Conservation (phyloP, 2,888 invertebrate species). For the Pammene aurita region DNA sequence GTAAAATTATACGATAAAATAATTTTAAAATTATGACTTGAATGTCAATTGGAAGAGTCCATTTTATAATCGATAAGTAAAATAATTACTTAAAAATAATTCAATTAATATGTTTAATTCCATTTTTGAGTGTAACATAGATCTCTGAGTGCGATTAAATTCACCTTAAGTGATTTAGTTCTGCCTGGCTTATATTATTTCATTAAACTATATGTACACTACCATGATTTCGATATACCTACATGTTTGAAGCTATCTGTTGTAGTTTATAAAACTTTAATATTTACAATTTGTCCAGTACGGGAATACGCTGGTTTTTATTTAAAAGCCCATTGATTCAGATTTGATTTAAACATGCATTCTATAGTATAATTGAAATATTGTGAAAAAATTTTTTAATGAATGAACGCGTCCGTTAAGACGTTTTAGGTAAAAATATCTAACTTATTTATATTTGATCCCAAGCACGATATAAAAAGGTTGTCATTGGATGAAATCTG, state of each 20-base stretch:
- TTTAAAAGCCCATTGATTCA: conserved; percentile 61
- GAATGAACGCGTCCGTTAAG: conserved; percentile 21
- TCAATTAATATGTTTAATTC: conserved; percentile 35
- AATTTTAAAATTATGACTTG: conserved; percentile 12
- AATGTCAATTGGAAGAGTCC: conserved; percentile 44
- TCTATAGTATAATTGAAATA: conserved; percentile 18
- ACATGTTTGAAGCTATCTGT: conserved; percentile 58
- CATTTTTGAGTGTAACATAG: conserved; percentile 50
- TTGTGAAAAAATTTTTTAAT: conserved; percentile 10
- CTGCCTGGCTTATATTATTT: conserved; percentile 50
- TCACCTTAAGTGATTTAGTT: conserved; percentile 56
- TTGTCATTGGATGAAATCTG: conserved; percentile 54
- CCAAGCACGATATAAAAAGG: conserved; percentile 78
- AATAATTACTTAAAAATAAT: conserved; percentile 19
- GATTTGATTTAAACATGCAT: conserved; percentile 37
- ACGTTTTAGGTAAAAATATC: conserved; percentile 53
- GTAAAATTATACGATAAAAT: conserved; percentile 28
- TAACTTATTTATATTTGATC: conserved; percentile 80
- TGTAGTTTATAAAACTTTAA: conserved; percentile 50
- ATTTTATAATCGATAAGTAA: conserved; percentile 44
- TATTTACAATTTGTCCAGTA: conserved; percentile 67
- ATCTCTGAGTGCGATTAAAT: conserved; percentile 53
- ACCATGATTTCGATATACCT: conserved; percentile 50
- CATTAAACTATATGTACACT: conserved; percentile 45
- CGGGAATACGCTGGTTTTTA: conserved; percentile 60